phyloP scores from a whole-genome alignment of 2,113 vertebrate genomes.

The Stegastes partitus region DNA sequence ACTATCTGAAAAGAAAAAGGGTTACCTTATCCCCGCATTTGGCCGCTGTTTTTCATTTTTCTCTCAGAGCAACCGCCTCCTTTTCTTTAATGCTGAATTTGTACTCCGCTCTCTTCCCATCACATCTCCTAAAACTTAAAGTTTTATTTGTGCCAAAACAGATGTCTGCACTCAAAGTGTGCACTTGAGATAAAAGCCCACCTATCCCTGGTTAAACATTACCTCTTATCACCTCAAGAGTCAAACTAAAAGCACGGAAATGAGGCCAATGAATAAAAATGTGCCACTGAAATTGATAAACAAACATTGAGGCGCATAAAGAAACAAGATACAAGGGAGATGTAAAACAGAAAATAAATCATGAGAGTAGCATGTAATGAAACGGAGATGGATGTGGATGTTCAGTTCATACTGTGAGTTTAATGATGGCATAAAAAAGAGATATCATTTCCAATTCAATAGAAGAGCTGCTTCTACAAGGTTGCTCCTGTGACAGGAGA shows the following conservation, averaged over 20 bases:
- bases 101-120: constrained; percentile 7
- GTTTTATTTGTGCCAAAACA: constrained; percentile 27
- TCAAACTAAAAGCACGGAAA: constrained; percentile 9
- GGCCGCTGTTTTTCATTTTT: background rate
- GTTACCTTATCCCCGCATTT: background rate
- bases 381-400: constrained; percentile 24
- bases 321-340: background rate
- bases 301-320: constrained; percentile 13
- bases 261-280: background rate
- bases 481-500: constrained; percentile 25
- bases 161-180: constrained; percentile 19
- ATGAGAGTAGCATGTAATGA: constrained; percentile 21
- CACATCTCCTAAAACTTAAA: background rate
- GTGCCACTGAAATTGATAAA: constrained; percentile 1
- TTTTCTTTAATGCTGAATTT: constrained; percentile 20
- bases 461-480: constrained; percentile 24
- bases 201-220: constrained; percentile 32
- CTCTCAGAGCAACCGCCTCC: background rate
- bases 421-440: constrained; percentile 43
- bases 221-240: constrained; percentile 24
- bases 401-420: constrained; percentile 40
- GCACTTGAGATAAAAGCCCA: constrained; percentile 24
- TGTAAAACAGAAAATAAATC: background rate
- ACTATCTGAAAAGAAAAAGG: constrained; percentile 32
- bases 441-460: constrained; percentile 32